Evolutionary conservation across 2,797 vertebrate genomes (phyloP).

Genomic region (Sebastes taczanowskii): DNA sequence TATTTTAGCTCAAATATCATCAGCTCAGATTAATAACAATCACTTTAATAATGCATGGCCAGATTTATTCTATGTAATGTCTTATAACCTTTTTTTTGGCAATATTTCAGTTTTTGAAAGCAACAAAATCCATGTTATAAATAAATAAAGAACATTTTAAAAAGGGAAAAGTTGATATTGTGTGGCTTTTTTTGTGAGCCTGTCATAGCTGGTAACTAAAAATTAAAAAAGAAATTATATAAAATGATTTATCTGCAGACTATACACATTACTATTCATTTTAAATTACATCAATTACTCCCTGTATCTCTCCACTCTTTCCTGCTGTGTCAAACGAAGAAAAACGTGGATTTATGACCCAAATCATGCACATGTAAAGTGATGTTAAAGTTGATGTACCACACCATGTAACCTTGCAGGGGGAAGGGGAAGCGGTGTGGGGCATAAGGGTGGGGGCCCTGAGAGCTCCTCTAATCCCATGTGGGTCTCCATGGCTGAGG

Average conservation of each 20-base stretch:
- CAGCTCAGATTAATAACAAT: background rate
- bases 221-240: background rate
- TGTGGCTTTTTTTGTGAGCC: background rate
- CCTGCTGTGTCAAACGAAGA: background rate
- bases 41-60: background rate
- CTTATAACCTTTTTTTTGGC: background rate
- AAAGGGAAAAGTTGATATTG: background rate
- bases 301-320: too few relatives aligned
- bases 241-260: background rate
- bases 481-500: slow-evolving; percentile 78
- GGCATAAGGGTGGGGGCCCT: background rate
- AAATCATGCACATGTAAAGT: background rate
- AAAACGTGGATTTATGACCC: background rate
- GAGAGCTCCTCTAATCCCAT: slow-evolving; percentile 41
- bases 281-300: background rate
- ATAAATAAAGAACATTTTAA: background rate
- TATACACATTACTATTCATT: too few relatives aligned
- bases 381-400: background rate
- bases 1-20: background rate
- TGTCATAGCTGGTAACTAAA: background rate
- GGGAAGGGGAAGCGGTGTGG: background rate
- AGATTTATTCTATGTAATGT: background rate
- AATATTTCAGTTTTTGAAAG: background rate
- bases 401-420: background rate
- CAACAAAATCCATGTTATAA: background rate